Base-by-base conservation (phyloP, 2,888 invertebrate species). In the Andrena bucephala region DNA sequence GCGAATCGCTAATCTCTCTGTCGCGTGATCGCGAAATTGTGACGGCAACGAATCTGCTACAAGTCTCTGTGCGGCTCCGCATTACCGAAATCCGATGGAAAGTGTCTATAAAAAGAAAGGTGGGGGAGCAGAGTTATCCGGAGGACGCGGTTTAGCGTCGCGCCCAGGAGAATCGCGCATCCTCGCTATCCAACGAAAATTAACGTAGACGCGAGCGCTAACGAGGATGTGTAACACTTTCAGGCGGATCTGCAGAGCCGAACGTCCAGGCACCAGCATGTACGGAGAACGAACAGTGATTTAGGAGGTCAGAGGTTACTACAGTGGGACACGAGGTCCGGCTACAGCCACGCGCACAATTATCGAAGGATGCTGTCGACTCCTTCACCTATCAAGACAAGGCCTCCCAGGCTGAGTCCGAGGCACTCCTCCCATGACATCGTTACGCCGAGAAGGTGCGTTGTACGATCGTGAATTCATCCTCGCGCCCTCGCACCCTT, bases 231-330 rank as follows among this genome's bases (percentile, higher is more conserved):
- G 63, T 76, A 27, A 62, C 67, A 62, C 71, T 87, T 94, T 91
- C 90, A 95, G 95, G 95, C 95, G 91, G 95, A 95, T 91, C 92
- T 95, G 82, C 95, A 95, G 89, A 95, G 94, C 65, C 94, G 95
- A 62, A 92, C 94, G 68, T 89, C 90, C 75, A 90, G 92, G 74
- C 94, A 95, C 84, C 94, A 94, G 82, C 94, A 95, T 91, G 95
- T 95, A 75, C 93, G 95, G 73, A 92, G 95, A 72, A 95, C 95
- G 8, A 95, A 95, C 91, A 95, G 95, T 77, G 95, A 95, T 91
- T 93, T 95, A 83, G 95, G 95, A 68, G 95, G 95, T 31, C 95
- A 95, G 87, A 93, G 95, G 74, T 92, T 95, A 75, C 94, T 95
- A 67, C 95, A 95, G 90, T 95, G 95, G 95, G 95, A 95, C 85